These are phyloP conservation scores for Myotis brandtii DNA, from an alignment of 2,113 vertebrate genomes.

Conservation along the genomic window DNA sequence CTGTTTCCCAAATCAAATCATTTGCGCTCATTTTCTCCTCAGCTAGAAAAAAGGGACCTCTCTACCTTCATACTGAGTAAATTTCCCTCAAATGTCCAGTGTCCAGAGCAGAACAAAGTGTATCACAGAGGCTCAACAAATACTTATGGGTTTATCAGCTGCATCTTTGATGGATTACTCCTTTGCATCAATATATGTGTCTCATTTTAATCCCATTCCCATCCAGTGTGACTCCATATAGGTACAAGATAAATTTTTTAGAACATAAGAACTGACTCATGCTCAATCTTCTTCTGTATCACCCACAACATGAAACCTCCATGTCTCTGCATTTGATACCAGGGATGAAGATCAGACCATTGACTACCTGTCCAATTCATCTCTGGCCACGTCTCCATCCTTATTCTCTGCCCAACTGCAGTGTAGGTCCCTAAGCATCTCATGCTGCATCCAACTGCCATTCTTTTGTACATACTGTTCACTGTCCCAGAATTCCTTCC, in stretches of 20 bases:
- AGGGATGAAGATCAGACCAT: neutral
- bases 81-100: neutral
- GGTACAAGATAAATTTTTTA: neutral
- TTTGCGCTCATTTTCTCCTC: neutral
- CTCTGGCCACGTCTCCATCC: neutral
- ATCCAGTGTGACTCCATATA: neutral
- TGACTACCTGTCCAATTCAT: neutral
- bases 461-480: neutral
- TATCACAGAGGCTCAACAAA: neutral
- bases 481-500: neutral
- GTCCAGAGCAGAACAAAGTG: neutral
- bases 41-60: neutral
- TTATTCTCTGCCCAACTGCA: neutral
- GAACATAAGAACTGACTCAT: neutral
- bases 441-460: neutral
- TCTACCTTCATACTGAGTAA: neutral
- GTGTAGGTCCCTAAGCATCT: neutral
- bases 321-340: neutral
- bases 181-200: neutral
- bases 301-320: neutral
- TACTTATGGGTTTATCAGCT: neutral
- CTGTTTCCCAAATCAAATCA: neutral
- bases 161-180: neutral
- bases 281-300: neutral
- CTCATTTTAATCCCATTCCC: neutral